phyloP scores from a whole-genome alignment of 2,113 vertebrate species.

The Beaufortia kweichowensis region DNA sequence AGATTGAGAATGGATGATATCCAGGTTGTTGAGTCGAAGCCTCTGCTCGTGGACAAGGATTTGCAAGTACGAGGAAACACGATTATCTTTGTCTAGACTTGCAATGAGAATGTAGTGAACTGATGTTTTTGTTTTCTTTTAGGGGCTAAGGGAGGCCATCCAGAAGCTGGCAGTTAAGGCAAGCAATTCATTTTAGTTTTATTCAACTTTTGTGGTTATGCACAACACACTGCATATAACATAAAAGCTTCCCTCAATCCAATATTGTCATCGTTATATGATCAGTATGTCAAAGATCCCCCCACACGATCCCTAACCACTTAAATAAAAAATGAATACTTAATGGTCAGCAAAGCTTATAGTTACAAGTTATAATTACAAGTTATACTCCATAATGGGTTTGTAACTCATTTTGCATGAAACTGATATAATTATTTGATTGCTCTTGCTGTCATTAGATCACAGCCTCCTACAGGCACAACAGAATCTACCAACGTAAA shows the following conservation, averaged over 20 bases:
- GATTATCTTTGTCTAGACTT: neutral
- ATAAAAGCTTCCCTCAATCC: neutral
- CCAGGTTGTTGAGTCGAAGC: constrained; percentile 73
- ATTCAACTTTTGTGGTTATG: neutral
- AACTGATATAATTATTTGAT: too few relatives aligned
- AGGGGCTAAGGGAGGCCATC: constrained; percentile 78
- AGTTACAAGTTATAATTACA: too few relatives aligned
- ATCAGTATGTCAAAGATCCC: neutral
- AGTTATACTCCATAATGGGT: too few relatives aligned
- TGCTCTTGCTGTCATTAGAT: neutral
- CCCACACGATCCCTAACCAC: too few relatives aligned
- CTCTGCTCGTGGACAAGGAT: constrained; percentile 73
- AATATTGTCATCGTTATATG: neutral
- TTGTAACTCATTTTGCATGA: too few relatives aligned
- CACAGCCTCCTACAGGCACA: neutral
- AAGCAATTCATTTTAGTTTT: constrained; percentile 35
- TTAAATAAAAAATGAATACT: too few relatives aligned
- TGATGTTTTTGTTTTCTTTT: constrained; percentile 32
- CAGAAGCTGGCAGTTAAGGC: constrained; percentile 74
- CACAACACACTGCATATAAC: neutral
- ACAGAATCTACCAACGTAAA: neutral
- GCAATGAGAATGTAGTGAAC: constrained; percentile 1
- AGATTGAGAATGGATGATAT: constrained; percentile 72
- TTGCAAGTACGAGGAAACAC: constrained; percentile 66
- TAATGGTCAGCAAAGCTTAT: too few relatives aligned